Base-by-base conservation (phyloP, 2,797 vertebrate genomes). In the Hippoglossus hippoglossus region DNA sequence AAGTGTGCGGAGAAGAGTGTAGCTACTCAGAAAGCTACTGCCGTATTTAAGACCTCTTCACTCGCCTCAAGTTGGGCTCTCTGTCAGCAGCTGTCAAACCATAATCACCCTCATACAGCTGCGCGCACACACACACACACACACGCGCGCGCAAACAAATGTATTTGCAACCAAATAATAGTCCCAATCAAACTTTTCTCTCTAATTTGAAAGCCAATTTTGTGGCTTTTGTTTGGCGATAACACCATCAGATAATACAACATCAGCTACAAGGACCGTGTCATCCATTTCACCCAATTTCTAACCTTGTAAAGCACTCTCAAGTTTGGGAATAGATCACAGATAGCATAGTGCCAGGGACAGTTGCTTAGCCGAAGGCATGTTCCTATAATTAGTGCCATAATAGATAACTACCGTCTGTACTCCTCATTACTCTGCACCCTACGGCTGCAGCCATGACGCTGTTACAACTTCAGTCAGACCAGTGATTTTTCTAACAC, bases 341-440 rank as follows among this genome's bases (percentile, higher is more conserved):
- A 78, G 86, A 85, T 79, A 77, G 72, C 18, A 24, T 61, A 39
- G 61, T 72, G 68, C 75, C 68, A 60, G 66, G 82, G 87, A 89
- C 90, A 88, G 87, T 92, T 91, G 86, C 82, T 75, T 53, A 78
- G 88, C 90, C 83, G 44, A 50, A 77, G 91, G 91, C 84, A 13
- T 81, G 80, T 64, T 86, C 70, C 89, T 88, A 86, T 90, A 93
- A 91, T 93, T 91, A 91, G 81, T 39, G 15, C 41, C 70, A 83
- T 89, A 86, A 87, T 79, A 88, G 83, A 87, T 83, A 87, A 81
- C 80, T 77, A 77, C 64, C 82, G 75, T 88, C 81, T 81, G 77
- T 65, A 74, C 73, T 86, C 74, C 79, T 87, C 83, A 74, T 87
- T 88, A 85, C 82, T 84, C 41, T 74, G 71, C 71, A 71, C 60